Percentiles rank a stretch among this genome's conserved stretches.
Conservation (phyloP, 2,113 vertebrate species). For the Sterrhoptilus dennistouni region DNA sequence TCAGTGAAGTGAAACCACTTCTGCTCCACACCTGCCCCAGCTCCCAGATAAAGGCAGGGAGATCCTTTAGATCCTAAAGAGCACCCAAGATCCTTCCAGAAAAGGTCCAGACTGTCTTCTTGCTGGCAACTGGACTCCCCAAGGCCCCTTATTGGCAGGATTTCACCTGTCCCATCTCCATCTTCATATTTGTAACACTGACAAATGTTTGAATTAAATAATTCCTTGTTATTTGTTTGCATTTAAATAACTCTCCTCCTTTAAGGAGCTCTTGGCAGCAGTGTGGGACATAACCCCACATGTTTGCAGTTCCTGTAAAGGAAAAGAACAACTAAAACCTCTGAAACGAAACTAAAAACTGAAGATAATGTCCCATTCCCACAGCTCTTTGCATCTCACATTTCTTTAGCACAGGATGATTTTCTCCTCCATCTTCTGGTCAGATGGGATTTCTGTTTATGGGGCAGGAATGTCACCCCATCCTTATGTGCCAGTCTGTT, state of each 20-base stretch:
- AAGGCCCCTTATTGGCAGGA: background rate
- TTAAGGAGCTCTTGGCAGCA: background rate
- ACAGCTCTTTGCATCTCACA: background rate
- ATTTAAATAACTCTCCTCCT: background rate
- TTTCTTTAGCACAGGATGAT: background rate
- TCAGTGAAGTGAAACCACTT: background rate
- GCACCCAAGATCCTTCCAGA: background rate
- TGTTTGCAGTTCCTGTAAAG: background rate
- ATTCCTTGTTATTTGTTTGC: background rate
- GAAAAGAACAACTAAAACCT: background rate
- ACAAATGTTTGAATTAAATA: background rate
- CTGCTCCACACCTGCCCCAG: background rate
- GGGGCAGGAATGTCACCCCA: background rate
- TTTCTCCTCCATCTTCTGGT: background rate
- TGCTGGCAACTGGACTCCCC: background rate
- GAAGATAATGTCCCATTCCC: background rate
- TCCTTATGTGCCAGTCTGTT: background rate
- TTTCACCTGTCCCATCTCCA: background rate
- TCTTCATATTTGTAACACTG: background rate
- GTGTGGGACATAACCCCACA: background rate
- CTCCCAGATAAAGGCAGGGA: background rate
- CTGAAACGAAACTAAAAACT: background rate
- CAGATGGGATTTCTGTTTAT: background rate
- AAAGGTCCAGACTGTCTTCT: fast-evolving
- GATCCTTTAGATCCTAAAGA: too few species aligned